Conservation (phyloP, 2,888 invertebrate species). For the Schrankia costaestrigalis region DNA sequence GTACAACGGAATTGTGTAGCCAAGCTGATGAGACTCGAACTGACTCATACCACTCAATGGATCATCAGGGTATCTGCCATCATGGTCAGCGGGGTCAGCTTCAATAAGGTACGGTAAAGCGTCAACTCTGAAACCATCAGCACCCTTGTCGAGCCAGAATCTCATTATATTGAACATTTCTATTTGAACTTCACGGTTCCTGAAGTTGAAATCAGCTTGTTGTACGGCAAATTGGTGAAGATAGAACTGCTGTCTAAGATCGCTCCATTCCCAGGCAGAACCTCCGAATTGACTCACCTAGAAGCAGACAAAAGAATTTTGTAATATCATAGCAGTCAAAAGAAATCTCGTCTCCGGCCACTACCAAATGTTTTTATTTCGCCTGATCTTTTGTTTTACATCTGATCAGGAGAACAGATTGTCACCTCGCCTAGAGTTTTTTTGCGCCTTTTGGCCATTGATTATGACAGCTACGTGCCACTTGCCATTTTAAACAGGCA, state of each 20-base stretch:
- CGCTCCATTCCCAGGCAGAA: constrained; percentile 85
- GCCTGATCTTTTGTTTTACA: too few species aligned
- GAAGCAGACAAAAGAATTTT: too few species aligned
- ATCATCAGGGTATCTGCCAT: constrained; percentile 70
- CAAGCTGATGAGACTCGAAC: constrained; percentile 74
- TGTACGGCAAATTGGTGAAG: constrained; percentile 83
- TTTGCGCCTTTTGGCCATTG: too few species aligned
- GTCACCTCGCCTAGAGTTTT: too few species aligned
- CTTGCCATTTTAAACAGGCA: too few species aligned
- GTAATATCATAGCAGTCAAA: too few species aligned
- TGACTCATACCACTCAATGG: constrained; percentile 64
- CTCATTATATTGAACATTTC: constrained; percentile 82
- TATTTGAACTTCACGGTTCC: constrained; percentile 76
- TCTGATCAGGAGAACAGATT: too few species aligned
- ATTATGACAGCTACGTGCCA: too few species aligned
- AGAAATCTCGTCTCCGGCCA: too few species aligned
- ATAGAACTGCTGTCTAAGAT: constrained; percentile 83
- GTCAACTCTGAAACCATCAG: constrained; percentile 88
- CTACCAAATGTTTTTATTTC: too few species aligned
- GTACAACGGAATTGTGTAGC: constrained; percentile 81
- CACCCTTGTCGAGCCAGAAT: constrained; percentile 88
- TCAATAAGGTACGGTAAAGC: constrained; percentile 82
- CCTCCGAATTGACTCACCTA: constrained; percentile 81
- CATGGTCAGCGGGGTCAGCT: constrained; percentile 61
- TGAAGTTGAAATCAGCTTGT: constrained; percentile 86